Percentiles rank a stretch among this genome's conserved stretches.
These are phyloP conservation scores for Microplitis deprimator DNA, from an alignment of 2,888 invertebrate genomes.

Conservation along the genomic window DNA sequence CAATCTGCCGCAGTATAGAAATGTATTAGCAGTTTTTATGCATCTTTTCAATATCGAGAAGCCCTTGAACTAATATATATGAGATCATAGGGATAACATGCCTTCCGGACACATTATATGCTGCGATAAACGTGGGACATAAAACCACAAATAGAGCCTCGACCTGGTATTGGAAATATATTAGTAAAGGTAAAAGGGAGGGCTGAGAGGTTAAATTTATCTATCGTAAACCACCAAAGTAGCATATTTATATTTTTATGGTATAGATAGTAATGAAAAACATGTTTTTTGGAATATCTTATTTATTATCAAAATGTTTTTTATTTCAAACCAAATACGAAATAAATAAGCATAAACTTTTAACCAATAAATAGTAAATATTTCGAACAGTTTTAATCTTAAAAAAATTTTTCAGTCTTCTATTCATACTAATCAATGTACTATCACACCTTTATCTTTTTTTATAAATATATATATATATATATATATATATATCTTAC, in stretches of 20 bases:
- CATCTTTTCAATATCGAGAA: slow-evolving; percentile 13
- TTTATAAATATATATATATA: no score
- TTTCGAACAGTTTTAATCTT: no score
- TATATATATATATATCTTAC: no score
- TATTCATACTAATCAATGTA: no score
- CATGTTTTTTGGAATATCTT: background rate
- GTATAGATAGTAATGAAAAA: background rate
- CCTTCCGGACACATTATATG: slow-evolving; percentile 23
- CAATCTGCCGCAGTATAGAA: no score
- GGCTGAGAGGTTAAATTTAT: background rate
- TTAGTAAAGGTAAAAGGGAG: slow-evolving; percentile 38
- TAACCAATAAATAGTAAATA: no score
- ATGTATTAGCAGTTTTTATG: background rate
- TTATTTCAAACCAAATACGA: no score
- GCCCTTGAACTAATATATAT: slow-evolving; percentile 4
- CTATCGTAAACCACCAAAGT: background rate
- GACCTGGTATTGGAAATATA: slow-evolving; percentile 44
- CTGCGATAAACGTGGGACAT: slow-evolving; percentile 42
- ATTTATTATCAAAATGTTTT: background rate
- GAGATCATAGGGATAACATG: slow-evolving; percentile 2
- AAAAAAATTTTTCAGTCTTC: no score
- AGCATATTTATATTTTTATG: slow-evolving; percentile 32
- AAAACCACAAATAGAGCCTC: slow-evolving; percentile 25
- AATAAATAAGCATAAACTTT: no score
- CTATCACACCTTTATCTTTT: no score